Evolutionary conservation across 2,888 invertebrate species (phyloP), one percentile per base, ranked within the genome.

Genomic region (Thecophora atra): DNA sequence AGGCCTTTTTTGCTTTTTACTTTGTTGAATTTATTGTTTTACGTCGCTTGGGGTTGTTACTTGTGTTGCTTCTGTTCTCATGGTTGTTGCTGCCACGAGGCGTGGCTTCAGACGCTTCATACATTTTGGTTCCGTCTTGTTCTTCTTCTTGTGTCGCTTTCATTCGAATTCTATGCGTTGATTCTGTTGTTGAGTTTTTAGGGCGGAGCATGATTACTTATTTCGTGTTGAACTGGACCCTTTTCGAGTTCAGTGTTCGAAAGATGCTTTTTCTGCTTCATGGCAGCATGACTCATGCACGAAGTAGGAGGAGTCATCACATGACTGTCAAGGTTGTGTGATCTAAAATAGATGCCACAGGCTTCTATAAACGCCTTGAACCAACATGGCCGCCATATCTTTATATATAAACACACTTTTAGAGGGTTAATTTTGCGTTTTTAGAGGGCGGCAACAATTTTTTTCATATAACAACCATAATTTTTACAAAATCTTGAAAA

Each of bases 181-280:
- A 54, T 76, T 76, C 17, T 65, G 73, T 72, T 74, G 71, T 68
- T 72, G 71, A 60, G 75, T 76, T 69, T 70, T 73, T 54, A 77
- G 76, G 78, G 79, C 76, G 80, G 81, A 80, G 79, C 73, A 71
- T 74, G 76, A 24, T 51, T 68, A 47, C 24, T 65, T 71, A n/a
- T n/a, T n/a, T n/a, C n/a, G n/a, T 58, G 62, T 70, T 62, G 21
- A 15, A 47, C 37, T 21, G 58, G 58, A 7, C 42, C 52, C 30
- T 63, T 63, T 58, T 58, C 58, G 6, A 26, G 26, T 72, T 62
- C 47, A 17, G 47, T 56, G n/a, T 3, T 54, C 47, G 56, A 13
- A 19, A 44, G 60, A 44, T 60, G 42, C 58, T 69, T 70, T 47
- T 28, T 64, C 17, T 62, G 47, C 26, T 51, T 65, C 42, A 64